These are phyloP conservation scores for Jacana jacana DNA, from an alignment of 2,113 vertebrate species.

Conservation along the genomic window DNA sequence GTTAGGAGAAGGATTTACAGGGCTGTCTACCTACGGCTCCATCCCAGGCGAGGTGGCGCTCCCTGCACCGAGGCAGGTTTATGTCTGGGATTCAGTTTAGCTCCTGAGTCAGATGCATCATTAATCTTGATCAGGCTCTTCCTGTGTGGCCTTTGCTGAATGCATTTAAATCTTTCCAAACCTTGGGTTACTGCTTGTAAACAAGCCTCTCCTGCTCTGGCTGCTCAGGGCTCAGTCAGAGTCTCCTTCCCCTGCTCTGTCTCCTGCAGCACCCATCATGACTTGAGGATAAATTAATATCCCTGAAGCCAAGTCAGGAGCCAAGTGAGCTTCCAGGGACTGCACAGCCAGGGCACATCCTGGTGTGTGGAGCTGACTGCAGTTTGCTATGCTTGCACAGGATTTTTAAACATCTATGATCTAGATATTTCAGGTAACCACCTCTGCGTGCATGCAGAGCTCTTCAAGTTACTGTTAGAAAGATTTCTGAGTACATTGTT, in stretches of 20 bases:
- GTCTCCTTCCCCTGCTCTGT: background rate
- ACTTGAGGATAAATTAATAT: background rate
- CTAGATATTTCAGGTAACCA: background rate
- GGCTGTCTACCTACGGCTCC: background rate
- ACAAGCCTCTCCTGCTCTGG: background rate
- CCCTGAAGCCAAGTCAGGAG: background rate
- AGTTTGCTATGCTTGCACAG: background rate
- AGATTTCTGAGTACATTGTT: background rate
- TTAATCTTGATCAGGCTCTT: conserved; percentile 19
- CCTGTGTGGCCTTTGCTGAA: conserved; percentile 31
- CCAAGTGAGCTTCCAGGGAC: background rate
- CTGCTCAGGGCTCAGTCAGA: background rate
- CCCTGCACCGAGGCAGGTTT: background rate
- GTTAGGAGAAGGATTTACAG: background rate
- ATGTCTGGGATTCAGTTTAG: background rate
- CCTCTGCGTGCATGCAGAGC: background rate
- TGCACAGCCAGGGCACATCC: background rate
- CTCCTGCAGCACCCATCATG: background rate
- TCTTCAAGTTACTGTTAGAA: background rate
- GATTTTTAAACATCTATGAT: background rate
- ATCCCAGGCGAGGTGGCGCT: background rate
- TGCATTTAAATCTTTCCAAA: background rate
- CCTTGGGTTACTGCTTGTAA: background rate
- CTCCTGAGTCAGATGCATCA: background rate
- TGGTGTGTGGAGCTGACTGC: background rate